These are phyloP conservation scores for Furcula furcula DNA, from an alignment of 2,888 invertebrate species.

Conservation along the genomic window DNA sequence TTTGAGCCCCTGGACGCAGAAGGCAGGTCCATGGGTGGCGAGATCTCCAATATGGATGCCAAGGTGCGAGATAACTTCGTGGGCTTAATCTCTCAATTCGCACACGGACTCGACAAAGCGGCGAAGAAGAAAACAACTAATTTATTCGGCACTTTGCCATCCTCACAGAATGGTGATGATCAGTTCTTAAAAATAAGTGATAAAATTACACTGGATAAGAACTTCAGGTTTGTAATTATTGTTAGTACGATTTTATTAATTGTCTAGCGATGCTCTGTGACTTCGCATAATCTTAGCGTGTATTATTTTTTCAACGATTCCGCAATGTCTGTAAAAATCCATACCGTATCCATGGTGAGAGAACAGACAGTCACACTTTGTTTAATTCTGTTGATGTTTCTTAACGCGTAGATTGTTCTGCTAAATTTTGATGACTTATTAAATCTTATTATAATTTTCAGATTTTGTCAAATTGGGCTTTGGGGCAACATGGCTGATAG, in stretches of 20 bases:
- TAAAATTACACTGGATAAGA: conserved; percentile 50
- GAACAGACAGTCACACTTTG: too few relatives aligned
- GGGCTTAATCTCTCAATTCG: conserved; percentile 85
- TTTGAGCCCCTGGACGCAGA: conserved; percentile 84
- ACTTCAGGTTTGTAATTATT: conserved; percentile 55
- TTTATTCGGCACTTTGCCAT: conserved; percentile 41
- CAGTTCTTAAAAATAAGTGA: conserved; percentile 59
- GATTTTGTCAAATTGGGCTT: conserved; percentile 86
- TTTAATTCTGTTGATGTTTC: too few relatives aligned
- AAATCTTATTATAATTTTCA: too few relatives aligned
- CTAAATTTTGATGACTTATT: too few relatives aligned
- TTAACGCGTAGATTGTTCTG: too few relatives aligned
- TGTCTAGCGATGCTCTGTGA: too few relatives aligned
- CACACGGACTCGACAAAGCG: conserved; percentile 55
- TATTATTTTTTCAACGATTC: too few relatives aligned
- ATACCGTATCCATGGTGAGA: too few relatives aligned
- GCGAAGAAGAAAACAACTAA: conserved; percentile 27
- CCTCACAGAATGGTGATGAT: conserved; percentile 49
- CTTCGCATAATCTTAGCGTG: too few relatives aligned
- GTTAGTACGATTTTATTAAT: background rate
- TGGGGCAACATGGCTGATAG: conserved; percentile 84
- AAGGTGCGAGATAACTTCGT: conserved; percentile 85
- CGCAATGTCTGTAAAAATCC: too few relatives aligned
- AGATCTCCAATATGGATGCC: conserved; percentile 78
- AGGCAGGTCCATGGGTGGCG: conserved; percentile 75